Evolutionary conservation across 2,113 vertebrate genomes (phyloP).

Genomic region (Nothoprocta perdicaria): DNA sequence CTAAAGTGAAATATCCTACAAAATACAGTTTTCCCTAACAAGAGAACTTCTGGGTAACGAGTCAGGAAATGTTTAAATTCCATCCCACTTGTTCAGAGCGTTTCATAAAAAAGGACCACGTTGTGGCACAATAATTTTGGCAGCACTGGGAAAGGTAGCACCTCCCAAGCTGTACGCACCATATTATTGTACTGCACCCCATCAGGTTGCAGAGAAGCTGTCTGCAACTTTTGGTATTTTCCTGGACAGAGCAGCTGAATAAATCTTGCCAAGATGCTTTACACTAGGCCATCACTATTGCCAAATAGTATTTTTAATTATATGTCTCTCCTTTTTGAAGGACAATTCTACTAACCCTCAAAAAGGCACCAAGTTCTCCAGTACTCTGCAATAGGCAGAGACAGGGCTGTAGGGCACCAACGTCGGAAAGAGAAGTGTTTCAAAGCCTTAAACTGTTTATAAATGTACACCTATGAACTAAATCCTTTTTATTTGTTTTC

Average conservation of each 20-base stretch:
- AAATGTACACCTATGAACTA: not conserved
- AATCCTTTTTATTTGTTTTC: not conserved
- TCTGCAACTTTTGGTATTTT: conserved; percentile 55
- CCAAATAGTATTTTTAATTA: not conserved
- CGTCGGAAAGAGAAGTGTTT: not conserved
- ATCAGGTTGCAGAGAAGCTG: conserved; percentile 55
- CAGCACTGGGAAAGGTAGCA: conserved; percentile 44
- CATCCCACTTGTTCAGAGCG: not conserved
- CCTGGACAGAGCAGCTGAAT: conserved; percentile 33
- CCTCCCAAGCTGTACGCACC: conserved; percentile 31
- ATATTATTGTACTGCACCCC: conserved; percentile 30
- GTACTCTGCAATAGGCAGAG: not conserved
- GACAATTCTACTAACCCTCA: not conserved
- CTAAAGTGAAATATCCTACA: not conserved
- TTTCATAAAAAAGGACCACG: conserved; percentile 50
- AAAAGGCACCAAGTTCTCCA: conserved; percentile 4
- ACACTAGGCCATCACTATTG: not conserved
- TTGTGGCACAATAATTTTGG: conserved; percentile 45
- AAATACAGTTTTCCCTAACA: not conserved
- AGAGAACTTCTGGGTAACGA: conserved; percentile 5
- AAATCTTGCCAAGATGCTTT: conserved; percentile 40
- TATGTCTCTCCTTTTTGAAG: conserved; percentile 23
- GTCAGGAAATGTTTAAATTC: conserved; percentile 41
- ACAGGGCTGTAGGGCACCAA: not conserved
- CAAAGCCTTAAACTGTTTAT: not conserved